These are phyloP conservation scores for Cynocephalus volans DNA, from an alignment of 2,113 vertebrate species.

Conservation along the genomic window DNA sequence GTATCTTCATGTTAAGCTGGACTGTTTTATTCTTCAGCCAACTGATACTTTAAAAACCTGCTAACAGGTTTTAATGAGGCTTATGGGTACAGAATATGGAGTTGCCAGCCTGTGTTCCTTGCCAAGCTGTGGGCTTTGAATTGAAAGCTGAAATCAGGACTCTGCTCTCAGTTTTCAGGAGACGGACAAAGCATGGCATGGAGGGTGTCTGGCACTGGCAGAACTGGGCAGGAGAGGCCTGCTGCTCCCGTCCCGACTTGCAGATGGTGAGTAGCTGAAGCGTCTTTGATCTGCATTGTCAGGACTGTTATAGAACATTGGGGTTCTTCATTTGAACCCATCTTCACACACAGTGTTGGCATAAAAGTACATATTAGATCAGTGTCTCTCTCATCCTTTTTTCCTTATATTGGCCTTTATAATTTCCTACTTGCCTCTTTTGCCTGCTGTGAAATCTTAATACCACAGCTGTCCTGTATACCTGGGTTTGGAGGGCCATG, in stretches of 20 bases:
- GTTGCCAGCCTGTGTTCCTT: background rate
- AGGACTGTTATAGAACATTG: accelerated
- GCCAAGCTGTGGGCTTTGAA: background rate
- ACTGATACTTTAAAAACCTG: background rate
- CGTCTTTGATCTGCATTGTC: accelerated
- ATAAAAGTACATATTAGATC: accelerated
- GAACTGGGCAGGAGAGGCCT: slow-evolving; percentile 97
- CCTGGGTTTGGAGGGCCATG: background rate
- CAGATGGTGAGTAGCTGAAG: slow-evolving; percentile 91
- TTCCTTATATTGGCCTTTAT: background rate
- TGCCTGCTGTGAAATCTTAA: background rate
- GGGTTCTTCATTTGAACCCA: accelerated
- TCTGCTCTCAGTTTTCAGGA: slow-evolving; percentile 94
- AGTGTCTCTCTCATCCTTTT: no score
- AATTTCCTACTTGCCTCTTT: no score
- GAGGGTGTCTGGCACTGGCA: slow-evolving; percentile 96
- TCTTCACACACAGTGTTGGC: background rate
- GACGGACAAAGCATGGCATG: slow-evolving; percentile 96
- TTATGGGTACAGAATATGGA: accelerated
- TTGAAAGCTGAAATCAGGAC: background rate
- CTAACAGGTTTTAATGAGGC: background rate
- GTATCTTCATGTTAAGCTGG: accelerated
- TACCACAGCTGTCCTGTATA: accelerated
- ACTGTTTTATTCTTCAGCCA: background rate
- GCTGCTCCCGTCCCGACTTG: slow-evolving; percentile 94